Evolutionary conservation across 1,140 invertebrate genomes (phyloP).

Genomic region (Hypothenemus hampei): DNA sequence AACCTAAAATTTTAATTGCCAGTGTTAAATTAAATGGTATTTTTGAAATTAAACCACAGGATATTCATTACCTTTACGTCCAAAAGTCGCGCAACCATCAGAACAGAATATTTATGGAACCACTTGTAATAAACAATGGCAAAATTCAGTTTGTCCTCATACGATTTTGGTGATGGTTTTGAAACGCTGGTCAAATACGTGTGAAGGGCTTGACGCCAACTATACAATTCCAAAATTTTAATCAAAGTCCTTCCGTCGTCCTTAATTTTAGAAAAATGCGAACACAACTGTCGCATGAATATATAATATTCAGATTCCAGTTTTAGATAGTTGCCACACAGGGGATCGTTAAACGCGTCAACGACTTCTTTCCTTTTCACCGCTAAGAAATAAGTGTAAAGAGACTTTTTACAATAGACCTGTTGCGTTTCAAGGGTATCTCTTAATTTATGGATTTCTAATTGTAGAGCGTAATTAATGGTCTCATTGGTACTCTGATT

Average conservation of each 20-base stretch:
- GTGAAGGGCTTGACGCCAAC: slow-evolving; percentile 24
- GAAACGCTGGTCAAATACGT: slow-evolving; percentile 9
- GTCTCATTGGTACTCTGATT: background rate
- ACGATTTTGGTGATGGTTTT: background rate
- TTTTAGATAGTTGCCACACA: slow-evolving; percentile 4
- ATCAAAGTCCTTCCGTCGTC: background rate
- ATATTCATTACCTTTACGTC: slow-evolving; percentile 1
- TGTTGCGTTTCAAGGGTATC: slow-evolving; percentile 11
- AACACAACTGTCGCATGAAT: slow-evolving; percentile 5
- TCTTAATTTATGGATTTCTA: slow-evolving; percentile 12
- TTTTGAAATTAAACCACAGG: background rate
- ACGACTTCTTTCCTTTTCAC: slow-evolving; percentile 10
- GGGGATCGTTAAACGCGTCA: slow-evolving; percentile 1
- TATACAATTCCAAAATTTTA: slow-evolving; percentile 11
- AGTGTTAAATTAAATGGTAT: background rate
- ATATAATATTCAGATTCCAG: slow-evolving; percentile 2
- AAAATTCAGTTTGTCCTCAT: slow-evolving; percentile 31
- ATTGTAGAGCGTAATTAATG: slow-evolving; percentile 15
- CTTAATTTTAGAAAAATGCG: background rate
- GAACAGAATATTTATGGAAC: slow-evolving; percentile 51
- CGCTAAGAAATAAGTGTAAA: slow-evolving; percentile 9
- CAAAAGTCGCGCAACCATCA: slow-evolving; percentile 38
- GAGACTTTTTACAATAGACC: slow-evolving; percentile 5
- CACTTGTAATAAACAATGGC: slow-evolving; percentile 52
- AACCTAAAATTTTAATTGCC: slow-evolving; percentile 3